These are phyloP conservation scores for Labia minor DNA, from an alignment of 2,888 invertebrate genomes.

Conservation along the genomic window DNA sequence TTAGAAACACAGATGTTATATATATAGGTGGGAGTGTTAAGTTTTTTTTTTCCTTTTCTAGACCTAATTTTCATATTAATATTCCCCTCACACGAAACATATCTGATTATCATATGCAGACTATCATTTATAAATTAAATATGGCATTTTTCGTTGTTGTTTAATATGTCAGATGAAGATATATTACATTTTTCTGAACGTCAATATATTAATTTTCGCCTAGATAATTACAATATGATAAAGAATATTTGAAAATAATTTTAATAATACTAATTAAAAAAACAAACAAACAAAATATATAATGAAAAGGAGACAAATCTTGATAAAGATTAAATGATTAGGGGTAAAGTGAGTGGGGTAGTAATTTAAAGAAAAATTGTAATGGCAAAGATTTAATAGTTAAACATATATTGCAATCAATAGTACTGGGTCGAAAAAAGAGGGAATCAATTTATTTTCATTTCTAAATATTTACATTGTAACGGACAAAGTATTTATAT, in stretches of 20 bases:
- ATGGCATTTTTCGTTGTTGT: conserved; percentile 6
- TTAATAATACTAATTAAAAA: background rate
- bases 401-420: no score
- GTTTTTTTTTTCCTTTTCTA: no score
- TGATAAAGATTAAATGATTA: no score
- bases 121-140: conserved; percentile 7
- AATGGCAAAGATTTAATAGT: no score
- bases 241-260: background rate
- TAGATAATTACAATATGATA: conserved; percentile 4
- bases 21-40: conserved; percentile 13
- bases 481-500: no score
- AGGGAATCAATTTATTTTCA: no score
- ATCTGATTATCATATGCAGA: background rate
- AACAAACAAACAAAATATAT: background rate
- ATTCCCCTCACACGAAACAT: conserved; percentile 1
- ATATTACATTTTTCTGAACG: background rate
- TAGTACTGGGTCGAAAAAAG: no score
- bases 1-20: conserved; percentile 5
- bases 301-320: background rate
- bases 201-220: conserved; percentile 8
- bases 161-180: conserved; percentile 6
- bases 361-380: no score
- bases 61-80: background rate
- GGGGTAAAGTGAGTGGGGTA: no score
- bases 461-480: no score